Conservation (phyloP, 2,113 vertebrate genomes). For the Phyllostomus hastatus region DNA sequence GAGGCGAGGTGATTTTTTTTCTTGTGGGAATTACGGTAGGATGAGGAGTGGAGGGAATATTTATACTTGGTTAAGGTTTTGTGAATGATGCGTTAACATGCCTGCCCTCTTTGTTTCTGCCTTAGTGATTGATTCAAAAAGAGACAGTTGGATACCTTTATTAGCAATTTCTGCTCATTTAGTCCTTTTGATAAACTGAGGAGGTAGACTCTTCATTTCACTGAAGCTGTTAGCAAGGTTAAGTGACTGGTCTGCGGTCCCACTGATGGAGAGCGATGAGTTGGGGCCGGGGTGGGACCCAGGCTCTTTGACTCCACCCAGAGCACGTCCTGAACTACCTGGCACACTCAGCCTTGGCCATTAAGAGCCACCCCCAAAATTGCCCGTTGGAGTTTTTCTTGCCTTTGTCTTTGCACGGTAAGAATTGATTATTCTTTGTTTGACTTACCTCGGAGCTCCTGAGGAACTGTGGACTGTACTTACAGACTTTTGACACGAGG, state of each 20-base stretch:
- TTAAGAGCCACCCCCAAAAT: neutral
- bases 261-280: neutral
- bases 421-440: neutral
- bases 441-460: neutral
- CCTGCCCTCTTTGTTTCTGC: neutral
- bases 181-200: neutral
- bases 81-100: neutral
- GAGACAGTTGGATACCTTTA: neutral
- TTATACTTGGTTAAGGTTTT: neutral
- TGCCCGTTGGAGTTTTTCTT: neutral
- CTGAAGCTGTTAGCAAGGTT: neutral
- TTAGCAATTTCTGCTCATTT: neutral
- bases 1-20: neutral
- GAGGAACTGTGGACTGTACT: neutral
- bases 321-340: neutral
- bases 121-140: neutral
- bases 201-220: neutral
- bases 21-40: neutral
- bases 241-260: neutral
- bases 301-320: neutral
- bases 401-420: neutral
- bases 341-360: neutral
- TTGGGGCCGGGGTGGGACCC: neutral
- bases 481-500: conserved; percentile 25
- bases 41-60: neutral